Conservation (phyloP, 2,797 vertebrate species). For the Enteromius fasciolatus region DNA sequence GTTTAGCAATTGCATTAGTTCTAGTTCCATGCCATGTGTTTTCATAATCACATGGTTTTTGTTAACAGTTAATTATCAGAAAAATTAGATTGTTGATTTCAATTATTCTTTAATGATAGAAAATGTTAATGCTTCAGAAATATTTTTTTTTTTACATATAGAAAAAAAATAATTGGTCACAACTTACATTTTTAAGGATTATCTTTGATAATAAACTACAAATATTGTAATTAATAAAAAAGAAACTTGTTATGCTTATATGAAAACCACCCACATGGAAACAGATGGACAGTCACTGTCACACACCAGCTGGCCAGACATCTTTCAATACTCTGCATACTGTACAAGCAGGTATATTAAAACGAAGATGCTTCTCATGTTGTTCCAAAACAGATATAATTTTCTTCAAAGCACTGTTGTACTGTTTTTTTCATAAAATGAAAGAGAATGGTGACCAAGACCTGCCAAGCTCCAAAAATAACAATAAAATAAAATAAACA, state of each 20-base stretch:
- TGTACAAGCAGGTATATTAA: neutral
- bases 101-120: neutral
- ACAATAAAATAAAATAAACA: neutral
- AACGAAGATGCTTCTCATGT: neutral
- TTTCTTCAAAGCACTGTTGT: neutral
- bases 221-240: neutral
- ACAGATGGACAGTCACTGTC: neutral
- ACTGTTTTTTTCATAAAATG: neutral
- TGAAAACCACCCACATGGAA: conserved; percentile 14
- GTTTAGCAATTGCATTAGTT: neutral
- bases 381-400: neutral
- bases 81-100: neutral
- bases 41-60: too few relatives aligned
- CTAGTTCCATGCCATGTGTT: neutral
- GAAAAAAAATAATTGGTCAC: neutral
- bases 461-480: neutral
- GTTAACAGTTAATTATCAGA: neutral
- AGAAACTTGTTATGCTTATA: neutral
- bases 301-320: conserved; percentile 21
- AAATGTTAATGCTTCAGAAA: neutral
- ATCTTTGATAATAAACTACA: neutral
- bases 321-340: neutral
- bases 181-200: neutral
- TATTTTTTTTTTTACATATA: neutral
- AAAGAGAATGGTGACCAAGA: neutral